phyloP scores from a whole-genome alignment of 2,797 vertebrate genomes.

The Momotus momota region DNA sequence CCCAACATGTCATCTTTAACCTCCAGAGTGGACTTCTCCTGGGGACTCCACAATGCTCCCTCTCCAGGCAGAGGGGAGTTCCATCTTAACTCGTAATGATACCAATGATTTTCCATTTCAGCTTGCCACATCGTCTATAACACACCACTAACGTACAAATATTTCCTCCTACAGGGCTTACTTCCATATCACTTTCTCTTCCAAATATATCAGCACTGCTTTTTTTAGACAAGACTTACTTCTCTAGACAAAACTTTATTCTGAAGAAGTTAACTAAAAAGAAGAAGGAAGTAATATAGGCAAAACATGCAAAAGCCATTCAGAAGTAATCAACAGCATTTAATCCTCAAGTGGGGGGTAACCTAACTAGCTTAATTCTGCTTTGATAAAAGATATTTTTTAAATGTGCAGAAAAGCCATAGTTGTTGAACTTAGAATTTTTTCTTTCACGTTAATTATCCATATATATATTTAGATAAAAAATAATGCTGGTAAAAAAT shows the following conservation, averaged over 20 bases:
- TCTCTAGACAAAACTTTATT: background rate
- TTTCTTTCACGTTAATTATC: background rate
- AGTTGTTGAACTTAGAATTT: background rate
- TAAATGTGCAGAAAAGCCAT: background rate
- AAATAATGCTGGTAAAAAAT: background rate
- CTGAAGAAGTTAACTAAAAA: background rate
- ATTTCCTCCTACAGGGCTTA: background rate
- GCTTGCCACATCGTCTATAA: background rate
- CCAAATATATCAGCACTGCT: background rate
- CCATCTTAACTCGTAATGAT: background rate
- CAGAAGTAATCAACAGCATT: background rate
- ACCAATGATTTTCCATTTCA: background rate
- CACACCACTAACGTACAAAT: background rate
- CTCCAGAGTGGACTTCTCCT: background rate
- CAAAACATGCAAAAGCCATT: background rate
- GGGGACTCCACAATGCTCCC: rapidly evolving
- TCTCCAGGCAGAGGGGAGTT: background rate
- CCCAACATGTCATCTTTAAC: rapidly evolving
- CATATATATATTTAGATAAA: background rate
- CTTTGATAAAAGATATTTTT: background rate
- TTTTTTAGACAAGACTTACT: background rate
- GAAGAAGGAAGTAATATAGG: background rate
- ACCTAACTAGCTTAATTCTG: background rate
- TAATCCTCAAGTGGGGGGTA: background rate
- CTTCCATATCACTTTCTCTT: background rate